phyloP scores from a whole-genome alignment of 2,888 invertebrate species.

The Dioctria rufipes region DNA sequence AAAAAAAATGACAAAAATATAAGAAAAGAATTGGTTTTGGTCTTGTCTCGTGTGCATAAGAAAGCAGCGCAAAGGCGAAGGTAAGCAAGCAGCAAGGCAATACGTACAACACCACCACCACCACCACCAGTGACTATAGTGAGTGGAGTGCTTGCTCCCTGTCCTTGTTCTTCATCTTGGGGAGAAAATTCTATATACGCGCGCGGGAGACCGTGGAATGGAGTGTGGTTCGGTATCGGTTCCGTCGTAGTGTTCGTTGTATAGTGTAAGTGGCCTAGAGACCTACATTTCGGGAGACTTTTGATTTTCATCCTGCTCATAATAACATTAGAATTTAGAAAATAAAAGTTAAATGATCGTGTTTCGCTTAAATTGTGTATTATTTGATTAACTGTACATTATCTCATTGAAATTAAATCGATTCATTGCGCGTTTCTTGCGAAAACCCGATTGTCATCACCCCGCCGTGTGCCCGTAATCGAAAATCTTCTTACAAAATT shows the following conservation, averaged over 20 bases:
- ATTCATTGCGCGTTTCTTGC: not conserved
- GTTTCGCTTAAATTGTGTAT: conserved; percentile 20
- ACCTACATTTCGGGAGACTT: conserved; percentile 59
- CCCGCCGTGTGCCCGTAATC: conserved; percentile 5
- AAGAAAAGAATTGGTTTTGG: conserved; percentile 1
- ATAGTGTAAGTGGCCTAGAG: conserved; percentile 60
- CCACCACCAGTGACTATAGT: not conserved
- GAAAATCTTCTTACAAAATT: conserved; percentile 43
- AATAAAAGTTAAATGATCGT: conserved; percentile 44
- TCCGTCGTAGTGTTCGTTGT: conserved; percentile 46
- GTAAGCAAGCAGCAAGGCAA: conserved; percentile 15
- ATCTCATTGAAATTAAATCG: not conserved
- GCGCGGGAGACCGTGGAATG: conserved; percentile 48
- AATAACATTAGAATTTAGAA: conserved; percentile 50
- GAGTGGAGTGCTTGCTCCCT: conserved; percentile 11
- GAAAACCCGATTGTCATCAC: conserved; percentile 29
- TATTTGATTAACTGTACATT: not conserved
- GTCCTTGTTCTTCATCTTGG: conserved; percentile 51
- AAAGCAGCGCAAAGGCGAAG: not conserved
- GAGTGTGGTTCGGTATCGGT: not conserved
- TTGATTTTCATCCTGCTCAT: conserved; percentile 45
- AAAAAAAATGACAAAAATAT: conserved; percentile 25
- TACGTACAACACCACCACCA: not conserved
- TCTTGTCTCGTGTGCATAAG: not conserved
- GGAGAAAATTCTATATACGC: conserved; percentile 46